phyloP scores from a whole-genome alignment of 2,888 invertebrate genomes.

The Epistrophella euchroma region DNA sequence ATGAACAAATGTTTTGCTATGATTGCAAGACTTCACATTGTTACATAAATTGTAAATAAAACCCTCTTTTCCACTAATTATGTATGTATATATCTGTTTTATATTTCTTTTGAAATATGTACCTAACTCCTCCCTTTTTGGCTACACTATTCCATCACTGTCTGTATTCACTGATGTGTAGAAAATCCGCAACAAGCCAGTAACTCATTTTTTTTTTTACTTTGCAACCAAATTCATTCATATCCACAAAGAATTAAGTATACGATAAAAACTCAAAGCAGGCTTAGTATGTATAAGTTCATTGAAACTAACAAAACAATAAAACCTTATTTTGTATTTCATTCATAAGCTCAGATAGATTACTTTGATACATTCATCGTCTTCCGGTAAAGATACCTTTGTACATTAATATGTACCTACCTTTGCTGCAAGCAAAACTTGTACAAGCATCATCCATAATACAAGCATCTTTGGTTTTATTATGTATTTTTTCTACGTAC shows the following conservation, averaged over 20 bases:
- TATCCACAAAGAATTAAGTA: constrained; percentile 13
- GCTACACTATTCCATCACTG: constrained; percentile 12
- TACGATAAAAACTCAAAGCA: constrained; percentile 13
- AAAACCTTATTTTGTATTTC: constrained; percentile 60
- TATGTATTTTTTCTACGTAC: background rate
- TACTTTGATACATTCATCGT: constrained; percentile 40
- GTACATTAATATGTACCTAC: constrained; percentile 1
- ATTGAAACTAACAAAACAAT: constrained; percentile 34
- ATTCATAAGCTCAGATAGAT: constrained; percentile 36
- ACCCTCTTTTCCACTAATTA: background rate
- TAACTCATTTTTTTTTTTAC: constrained; percentile 16
- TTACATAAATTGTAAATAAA: background rate
- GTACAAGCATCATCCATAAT: constrained; percentile 29
- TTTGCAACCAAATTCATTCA: constrained; percentile 21
- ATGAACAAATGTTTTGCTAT: too few relatives aligned
- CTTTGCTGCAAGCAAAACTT: constrained; percentile 32
- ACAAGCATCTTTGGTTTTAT: background rate
- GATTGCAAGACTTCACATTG: background rate
- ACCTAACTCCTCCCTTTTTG: constrained; percentile 27
- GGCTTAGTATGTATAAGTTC: constrained; percentile 1
- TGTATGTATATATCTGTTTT: background rate
- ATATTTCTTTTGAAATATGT: constrained; percentile 18
- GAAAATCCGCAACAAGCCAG: background rate
- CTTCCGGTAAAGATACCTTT: constrained; percentile 59
- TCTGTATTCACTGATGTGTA: constrained; percentile 40